Evolutionary conservation across 2,888 invertebrate genomes (phyloP).

Genomic region (Yponomeuta malinellus): DNA sequence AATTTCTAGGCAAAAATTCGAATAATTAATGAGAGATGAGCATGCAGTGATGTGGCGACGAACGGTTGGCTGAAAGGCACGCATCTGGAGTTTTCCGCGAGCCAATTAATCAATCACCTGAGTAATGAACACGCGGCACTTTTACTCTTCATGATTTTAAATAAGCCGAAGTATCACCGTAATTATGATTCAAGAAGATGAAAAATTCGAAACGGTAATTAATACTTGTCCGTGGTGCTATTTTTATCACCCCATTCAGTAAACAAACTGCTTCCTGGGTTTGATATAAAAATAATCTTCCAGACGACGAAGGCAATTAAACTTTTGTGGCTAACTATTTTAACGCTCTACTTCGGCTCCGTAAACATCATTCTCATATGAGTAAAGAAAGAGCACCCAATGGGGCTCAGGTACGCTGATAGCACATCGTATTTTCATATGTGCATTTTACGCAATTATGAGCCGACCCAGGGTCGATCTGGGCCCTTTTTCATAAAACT

Average conservation of each 20-base stretch:
- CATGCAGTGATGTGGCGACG: not conserved
- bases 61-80: not conserved
- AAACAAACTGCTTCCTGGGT: conserved; percentile 42
- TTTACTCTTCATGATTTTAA: not conserved
- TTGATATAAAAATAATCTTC: conserved; percentile 25
- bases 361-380: not conserved
- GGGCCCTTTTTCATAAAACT: too few species aligned
- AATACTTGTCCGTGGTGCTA: conserved; percentile 7
- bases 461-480: too few species aligned
- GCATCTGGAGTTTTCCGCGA: not conserved
- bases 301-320: conserved; percentile 27
- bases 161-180: not conserved
- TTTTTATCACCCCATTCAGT: conserved; percentile 35
- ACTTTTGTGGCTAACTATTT: conserved; percentile 21
- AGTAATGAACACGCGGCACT: not conserved
- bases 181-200: not conserved
- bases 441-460: too few species aligned
- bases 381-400: too few species aligned
- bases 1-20: conserved; percentile 16
- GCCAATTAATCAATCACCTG: not conserved
- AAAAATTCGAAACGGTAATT: not conserved
- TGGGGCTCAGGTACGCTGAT: too few species aligned
- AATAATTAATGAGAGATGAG: conserved; percentile 12
- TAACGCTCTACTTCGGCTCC: conserved; percentile 7
- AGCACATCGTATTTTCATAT: too few species aligned